Conservation (phyloP, 2,888 invertebrate genomes). For the Tetragnatha montana region DNA sequence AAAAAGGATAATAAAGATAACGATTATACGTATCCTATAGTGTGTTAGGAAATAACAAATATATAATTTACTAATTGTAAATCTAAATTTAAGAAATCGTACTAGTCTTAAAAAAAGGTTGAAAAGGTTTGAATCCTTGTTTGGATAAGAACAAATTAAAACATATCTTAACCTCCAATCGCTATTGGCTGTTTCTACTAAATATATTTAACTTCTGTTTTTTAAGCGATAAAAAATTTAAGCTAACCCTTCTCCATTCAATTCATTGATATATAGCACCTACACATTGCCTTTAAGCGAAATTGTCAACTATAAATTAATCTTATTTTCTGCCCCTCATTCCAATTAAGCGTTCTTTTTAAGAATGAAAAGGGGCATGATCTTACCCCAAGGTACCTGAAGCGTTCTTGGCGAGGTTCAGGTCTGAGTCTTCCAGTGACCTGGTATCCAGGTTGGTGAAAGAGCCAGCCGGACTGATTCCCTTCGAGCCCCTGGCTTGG, state of each 20-base stretch:
- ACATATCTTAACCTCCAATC: too few species aligned
- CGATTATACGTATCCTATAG: too few species aligned
- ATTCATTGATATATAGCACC: too few species aligned
- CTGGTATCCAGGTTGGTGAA: constrained; percentile 56
- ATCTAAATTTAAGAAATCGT: too few species aligned
- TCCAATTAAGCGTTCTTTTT: background rate
- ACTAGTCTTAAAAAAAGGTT: too few species aligned
- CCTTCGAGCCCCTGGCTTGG: constrained; percentile 49
- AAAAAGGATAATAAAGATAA: too few species aligned
- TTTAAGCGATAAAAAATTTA: background rate
- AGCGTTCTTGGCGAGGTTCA: constrained; percentile 60
- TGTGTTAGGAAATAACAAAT: too few species aligned
- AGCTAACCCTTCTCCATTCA: background rate
- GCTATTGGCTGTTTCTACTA: too few species aligned
- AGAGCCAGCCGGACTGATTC: constrained; percentile 43
- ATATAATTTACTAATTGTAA: too few species aligned
- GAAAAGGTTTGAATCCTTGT: too few species aligned
- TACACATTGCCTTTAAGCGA: too few species aligned
- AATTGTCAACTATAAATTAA: background rate
- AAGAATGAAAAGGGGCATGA: constrained; percentile 71
- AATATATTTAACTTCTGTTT: background rate
- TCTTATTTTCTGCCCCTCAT: constrained; percentile 23
- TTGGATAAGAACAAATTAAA: too few species aligned
- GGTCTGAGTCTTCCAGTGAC: constrained; percentile 53
- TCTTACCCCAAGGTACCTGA: constrained; percentile 72